Conservation (phyloP, 2,113 vertebrate species). For the Phalacrocorax aristotelis region DNA sequence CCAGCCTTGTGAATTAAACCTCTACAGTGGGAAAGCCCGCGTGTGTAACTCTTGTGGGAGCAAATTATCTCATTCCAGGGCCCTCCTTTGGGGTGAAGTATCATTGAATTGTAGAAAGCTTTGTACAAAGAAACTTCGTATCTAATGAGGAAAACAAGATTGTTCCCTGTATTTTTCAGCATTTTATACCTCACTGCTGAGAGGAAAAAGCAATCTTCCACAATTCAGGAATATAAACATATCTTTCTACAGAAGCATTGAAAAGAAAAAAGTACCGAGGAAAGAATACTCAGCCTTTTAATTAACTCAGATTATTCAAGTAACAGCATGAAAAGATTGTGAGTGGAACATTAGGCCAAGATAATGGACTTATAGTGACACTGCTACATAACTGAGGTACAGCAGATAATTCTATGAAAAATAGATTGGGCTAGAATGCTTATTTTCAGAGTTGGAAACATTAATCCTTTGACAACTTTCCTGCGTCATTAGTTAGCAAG, state of each 20-base stretch:
- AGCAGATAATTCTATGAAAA: background rate
- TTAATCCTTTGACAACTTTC: background rate
- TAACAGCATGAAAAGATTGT: background rate
- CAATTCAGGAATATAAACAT: background rate
- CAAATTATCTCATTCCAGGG: background rate
- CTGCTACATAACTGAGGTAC: background rate
- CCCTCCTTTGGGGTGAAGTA: background rate
- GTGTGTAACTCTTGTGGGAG: background rate
- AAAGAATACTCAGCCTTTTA: background rate
- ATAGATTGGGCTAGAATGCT: background rate
- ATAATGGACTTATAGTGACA: background rate
- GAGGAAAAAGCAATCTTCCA: background rate
- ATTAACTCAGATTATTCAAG: background rate
- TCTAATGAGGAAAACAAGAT: background rate
- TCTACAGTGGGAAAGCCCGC: background rate
- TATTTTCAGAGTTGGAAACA: background rate
- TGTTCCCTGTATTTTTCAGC: background rate
- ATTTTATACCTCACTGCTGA: background rate
- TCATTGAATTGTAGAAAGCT: background rate
- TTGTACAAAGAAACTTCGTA: background rate
- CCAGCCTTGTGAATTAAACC: background rate
- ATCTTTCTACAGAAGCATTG: background rate
- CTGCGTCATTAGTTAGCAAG: background rate
- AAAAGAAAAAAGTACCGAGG: background rate
- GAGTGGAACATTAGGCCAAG: background rate